These are phyloP conservation scores for Hirtodrosophila trivittata DNA, from an alignment of 2,888 invertebrate genomes.

Conservation along the genomic window DNA sequence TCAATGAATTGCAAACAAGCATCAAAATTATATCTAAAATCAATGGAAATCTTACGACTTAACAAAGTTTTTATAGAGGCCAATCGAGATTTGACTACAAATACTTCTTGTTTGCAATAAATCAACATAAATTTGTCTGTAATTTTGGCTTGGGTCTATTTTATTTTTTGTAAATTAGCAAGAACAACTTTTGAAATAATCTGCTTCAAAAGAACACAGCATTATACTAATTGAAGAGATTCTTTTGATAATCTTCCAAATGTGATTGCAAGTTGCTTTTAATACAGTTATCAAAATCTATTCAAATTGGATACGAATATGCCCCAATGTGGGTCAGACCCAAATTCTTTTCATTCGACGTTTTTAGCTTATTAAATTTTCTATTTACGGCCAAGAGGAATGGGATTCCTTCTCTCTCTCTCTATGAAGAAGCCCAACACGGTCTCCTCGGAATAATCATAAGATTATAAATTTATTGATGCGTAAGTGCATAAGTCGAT, in stretches of 20 bases:
- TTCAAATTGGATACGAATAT: background rate
- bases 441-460: slow-evolving; percentile 20
- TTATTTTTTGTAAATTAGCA: too few relatives aligned
- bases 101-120: too few relatives aligned
- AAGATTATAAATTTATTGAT: slow-evolving; percentile 12
- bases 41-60: too few relatives aligned
- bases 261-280: background rate
- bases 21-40: too few relatives aligned
- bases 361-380: slow-evolving; percentile 61
- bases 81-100: too few relatives aligned
- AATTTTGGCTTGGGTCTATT: too few relatives aligned
- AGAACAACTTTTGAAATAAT: too few relatives aligned
- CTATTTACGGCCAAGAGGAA: slow-evolving; percentile 63
- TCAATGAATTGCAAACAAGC: too few relatives aligned
- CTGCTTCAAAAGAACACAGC: too few relatives aligned
- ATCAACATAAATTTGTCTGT: too few relatives aligned
- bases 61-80: too few relatives aligned
- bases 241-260: background rate
- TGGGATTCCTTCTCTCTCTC: too few relatives aligned
- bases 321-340: background rate
- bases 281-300: background rate
- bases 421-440: slow-evolving; percentile 20
- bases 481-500: slow-evolving; percentile 39
- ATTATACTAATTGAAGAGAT: background rate
- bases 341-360: background rate